Conservation (phyloP, 2,113 vertebrate genomes). For the Cranoglanis bouderius region DNA sequence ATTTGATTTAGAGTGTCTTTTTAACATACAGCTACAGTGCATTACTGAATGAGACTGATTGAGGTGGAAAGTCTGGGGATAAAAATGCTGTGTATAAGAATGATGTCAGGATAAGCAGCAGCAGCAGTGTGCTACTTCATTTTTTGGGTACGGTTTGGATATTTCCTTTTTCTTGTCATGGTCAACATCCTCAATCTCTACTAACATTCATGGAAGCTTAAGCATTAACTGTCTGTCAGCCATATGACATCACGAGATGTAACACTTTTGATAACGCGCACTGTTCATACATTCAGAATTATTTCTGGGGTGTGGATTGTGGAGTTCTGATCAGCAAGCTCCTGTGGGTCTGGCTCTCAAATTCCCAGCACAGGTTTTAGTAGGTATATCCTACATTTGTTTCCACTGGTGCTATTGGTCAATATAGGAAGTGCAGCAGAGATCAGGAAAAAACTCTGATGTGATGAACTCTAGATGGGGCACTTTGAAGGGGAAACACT, state of each 20-base stretch:
- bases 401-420: neutral
- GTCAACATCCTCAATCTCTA: neutral
- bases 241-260: neutral
- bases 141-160: neutral
- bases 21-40: neutral
- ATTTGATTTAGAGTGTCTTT: neutral
- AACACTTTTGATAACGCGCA: neutral
- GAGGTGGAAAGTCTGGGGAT: neutral
- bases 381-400: neutral
- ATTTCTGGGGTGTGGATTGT: neutral
- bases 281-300: neutral
- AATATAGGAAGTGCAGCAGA: neutral
- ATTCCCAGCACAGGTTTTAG: neutral
- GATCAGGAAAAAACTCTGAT: neutral
- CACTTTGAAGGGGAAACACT: neutral
- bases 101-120: neutral
- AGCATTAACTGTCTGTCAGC: neutral
- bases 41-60: neutral
- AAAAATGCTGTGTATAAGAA: neutral
- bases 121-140: neutral
- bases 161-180: neutral
- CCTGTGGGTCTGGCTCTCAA: neutral
- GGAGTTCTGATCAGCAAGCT: neutral
- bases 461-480: neutral
- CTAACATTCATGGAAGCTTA: neutral